A percentile compares a stretch with the other conserved stretches of the same genome.
These are phyloP conservation scores for Nomada lathburiana DNA, from an alignment of 2,888 invertebrate species.

Conservation along the genomic window DNA sequence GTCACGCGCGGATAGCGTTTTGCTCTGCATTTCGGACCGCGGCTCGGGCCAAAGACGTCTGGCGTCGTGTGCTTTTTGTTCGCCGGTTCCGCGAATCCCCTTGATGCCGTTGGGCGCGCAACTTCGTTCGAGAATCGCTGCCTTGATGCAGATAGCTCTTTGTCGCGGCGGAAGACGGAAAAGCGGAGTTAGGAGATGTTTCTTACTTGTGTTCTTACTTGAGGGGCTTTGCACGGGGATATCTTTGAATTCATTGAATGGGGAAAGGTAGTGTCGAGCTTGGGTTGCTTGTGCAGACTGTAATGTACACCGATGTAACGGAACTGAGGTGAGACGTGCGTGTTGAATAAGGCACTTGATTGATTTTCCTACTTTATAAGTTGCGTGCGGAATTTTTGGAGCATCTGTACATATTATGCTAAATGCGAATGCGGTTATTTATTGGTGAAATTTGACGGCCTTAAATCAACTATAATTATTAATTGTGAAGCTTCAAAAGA, in stretches of 20 bases:
- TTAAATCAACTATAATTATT: too few relatives aligned
- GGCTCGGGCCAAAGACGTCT: conserved; percentile 7
- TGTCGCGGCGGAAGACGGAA: not conserved
- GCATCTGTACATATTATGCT: too few relatives aligned
- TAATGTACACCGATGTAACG: too few relatives aligned
- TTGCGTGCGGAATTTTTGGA: too few relatives aligned
- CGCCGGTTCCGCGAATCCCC: not conserved
- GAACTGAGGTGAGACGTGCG: too few relatives aligned
- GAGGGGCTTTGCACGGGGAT: not conserved
- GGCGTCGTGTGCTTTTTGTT: conserved; percentile 22
- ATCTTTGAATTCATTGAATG: not conserved
- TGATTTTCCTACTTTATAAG: too few relatives aligned
- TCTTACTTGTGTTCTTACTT: not conserved
- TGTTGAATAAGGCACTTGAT: too few relatives aligned
- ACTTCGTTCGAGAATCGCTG: not conserved
- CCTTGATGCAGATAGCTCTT: not conserved
- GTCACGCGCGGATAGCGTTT: conserved; percentile 44
- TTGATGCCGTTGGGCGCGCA: conserved; percentile 3
- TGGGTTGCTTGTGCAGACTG: too few relatives aligned
- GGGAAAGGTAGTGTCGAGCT: too few relatives aligned
- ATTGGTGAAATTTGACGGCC: too few relatives aligned
- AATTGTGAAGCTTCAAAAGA: too few relatives aligned
- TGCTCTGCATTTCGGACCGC: conserved; percentile 10
- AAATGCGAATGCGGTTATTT: too few relatives aligned
- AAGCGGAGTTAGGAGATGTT: not conserved